Percentiles rank a stretch among this genome's conserved stretches.
Conservation (phyloP, 2,113 vertebrate genomes). For the Saguinus midas region DNA sequence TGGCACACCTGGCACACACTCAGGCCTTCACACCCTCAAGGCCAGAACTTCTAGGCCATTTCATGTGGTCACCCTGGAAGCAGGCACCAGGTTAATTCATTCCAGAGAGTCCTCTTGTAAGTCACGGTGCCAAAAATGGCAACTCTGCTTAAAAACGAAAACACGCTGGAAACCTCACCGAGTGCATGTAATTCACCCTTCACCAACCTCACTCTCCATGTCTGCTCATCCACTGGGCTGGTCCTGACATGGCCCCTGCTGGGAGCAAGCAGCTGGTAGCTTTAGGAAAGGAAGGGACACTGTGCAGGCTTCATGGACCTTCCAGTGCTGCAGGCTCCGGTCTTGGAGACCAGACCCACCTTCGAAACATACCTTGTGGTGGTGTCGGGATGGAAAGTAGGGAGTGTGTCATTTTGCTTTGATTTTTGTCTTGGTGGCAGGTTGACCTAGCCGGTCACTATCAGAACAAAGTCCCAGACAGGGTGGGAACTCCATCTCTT, state of each 20-base stretch:
- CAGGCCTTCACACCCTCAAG: too few species aligned
- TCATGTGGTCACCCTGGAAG: not conserved
- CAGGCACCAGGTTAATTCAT: not conserved
- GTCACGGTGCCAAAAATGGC: not conserved
- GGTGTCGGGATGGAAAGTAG: accelerated
- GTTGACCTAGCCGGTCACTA: not conserved
- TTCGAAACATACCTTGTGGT: accelerated
- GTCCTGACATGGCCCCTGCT: not conserved
- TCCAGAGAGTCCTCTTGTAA: not conserved
- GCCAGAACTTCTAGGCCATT: constrained; percentile 7
- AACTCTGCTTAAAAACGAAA: not conserved
- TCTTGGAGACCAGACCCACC: not conserved
- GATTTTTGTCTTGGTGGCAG: too few species aligned
- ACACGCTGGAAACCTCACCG: not conserved
- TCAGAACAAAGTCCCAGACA: accelerated
- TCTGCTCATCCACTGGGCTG: not conserved
- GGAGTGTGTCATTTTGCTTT: accelerated
- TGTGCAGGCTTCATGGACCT: not conserved
- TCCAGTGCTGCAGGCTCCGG: too few species aligned
- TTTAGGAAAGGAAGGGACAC: not conserved
- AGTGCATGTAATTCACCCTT: not conserved
- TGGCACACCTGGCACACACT: too few species aligned
- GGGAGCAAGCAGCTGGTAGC: not conserved
- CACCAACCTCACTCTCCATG: not conserved
- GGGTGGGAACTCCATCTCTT: accelerated